Base-by-base conservation (phyloP, 2,888 invertebrate species). In the Oscheius sp. region DNA sequence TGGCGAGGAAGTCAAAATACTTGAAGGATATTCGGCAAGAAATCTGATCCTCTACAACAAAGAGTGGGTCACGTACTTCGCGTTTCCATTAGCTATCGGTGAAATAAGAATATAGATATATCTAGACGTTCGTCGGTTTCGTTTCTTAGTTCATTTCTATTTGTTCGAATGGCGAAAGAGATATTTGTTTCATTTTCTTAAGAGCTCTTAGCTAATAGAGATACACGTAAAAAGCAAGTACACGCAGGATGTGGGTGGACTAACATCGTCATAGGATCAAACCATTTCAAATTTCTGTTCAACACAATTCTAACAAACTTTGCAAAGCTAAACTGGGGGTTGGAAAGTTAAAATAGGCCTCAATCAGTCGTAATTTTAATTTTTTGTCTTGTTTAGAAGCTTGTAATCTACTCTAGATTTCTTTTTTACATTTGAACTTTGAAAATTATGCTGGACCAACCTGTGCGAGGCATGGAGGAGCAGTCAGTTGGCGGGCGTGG, bases 401-500 rank as follows among this genome's bases (percentile, higher is more conserved):
- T n/a, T n/a, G n/a, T n/a, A n/a, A n/a, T n/a, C n/a, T n/a, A n/a
- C n/a, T n/a, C n/a, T n/a, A n/a, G n/a, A n/a, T n/a, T n/a, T n/a
- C n/a, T n/a, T n/a, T n/a, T n/a, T n/a, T n/a, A n/a, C n/a, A n/a
- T n/a, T n/a, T n/a, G n/a, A n/a, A n/a, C n/a, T n/a, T n/a, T n/a
- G n/a, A 53, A 34, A 55, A 55, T 55, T 55, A 61, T 61, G 23
- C 42, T 23, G 61, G 45, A 61, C 61, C 61, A 61, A 61, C 61
- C 61, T 61, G 61, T 61, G 61, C 31, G 61, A 61, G 61, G 61
- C 61, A 61, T 61, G 61, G 61, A 61, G 61, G 61, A 45, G 61
- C 61, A 61, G 61, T 61, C 61, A 61, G 61, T 42, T 61, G 61
- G 61, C 61, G 31, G 42, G 61, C 61, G 61, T 61, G 61, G 61